Conservation (phyloP, 2,888 invertebrate species). For the Dasypolia templi region DNA sequence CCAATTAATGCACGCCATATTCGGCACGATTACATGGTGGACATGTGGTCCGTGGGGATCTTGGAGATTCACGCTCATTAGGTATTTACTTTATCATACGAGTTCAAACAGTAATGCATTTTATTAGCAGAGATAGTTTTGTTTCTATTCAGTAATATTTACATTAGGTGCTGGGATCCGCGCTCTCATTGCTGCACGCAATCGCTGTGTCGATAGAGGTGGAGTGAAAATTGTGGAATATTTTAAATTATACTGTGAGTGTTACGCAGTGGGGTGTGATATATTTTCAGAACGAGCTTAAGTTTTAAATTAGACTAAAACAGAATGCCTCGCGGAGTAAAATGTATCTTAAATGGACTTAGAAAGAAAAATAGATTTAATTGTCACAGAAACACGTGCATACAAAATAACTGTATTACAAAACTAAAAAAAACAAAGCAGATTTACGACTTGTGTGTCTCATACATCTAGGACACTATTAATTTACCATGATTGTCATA, state of each 20-base stretch:
- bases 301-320: background rate
- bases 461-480: background rate
- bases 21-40: slow-evolving; percentile 79
- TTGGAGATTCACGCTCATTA: slow-evolving; percentile 58
- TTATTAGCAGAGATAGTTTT: slow-evolving; percentile 43
- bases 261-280: background rate
- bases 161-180: slow-evolving; percentile 3
- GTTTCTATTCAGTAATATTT: slow-evolving; percentile 24
- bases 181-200: no score
- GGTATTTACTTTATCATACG: slow-evolving; percentile 55
- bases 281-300: background rate
- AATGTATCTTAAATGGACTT: background rate
- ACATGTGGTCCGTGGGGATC: slow-evolving; percentile 71
- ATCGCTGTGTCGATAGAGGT: background rate
- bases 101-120: slow-evolving; percentile 48
- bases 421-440: no score
- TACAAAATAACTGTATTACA: no score
- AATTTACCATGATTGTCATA: background rate
- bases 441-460: no score
- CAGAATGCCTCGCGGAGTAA: background rate
- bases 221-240: background rate
- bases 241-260: background rate
- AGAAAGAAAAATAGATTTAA: no score
- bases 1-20: slow-evolving; percentile 81
- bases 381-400: no score